Conservation (phyloP, 1,140 invertebrate genomes). For the Penaeus vannamei region DNA sequence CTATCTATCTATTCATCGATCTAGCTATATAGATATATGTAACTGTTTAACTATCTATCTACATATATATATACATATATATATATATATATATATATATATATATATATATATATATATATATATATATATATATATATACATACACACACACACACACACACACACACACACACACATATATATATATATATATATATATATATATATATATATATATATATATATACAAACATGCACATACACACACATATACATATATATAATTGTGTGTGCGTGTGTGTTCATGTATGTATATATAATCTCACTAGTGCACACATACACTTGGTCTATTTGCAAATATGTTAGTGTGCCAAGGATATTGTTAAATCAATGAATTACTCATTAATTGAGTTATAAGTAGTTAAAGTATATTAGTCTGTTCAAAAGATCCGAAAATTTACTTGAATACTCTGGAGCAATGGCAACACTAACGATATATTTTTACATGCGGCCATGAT, state of each 20-base stretch:
- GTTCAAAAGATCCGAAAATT: too few relatives aligned
- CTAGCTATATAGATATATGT: neutral
- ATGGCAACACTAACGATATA: too few relatives aligned
- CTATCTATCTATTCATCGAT: too few relatives aligned
- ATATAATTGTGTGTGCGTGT: neutral
- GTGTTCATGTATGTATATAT: neutral
- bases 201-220: constrained; percentile 33
- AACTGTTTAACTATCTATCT: neutral
- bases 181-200: constrained; percentile 33
- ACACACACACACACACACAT: constrained; percentile 28
- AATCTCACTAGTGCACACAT: too few relatives aligned
- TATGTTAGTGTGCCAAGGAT: too few relatives aligned
- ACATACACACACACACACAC: constrained; percentile 33
- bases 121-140: constrained; percentile 2
- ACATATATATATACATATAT: constrained; percentile 5
- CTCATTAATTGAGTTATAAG: too few relatives aligned
- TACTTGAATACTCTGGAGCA: too few relatives aligned
- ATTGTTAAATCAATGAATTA: too few relatives aligned
- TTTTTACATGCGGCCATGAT: too few relatives aligned
- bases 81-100: constrained; percentile 33
- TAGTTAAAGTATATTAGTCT: too few relatives aligned
- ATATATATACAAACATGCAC: neutral
- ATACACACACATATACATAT: neutral
- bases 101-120: constrained; percentile 21
- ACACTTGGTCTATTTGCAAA: too few relatives aligned